Evolutionary conservation across 2,888 invertebrate species (phyloP).

Genomic region (Zygothrica quintamaculata): DNA sequence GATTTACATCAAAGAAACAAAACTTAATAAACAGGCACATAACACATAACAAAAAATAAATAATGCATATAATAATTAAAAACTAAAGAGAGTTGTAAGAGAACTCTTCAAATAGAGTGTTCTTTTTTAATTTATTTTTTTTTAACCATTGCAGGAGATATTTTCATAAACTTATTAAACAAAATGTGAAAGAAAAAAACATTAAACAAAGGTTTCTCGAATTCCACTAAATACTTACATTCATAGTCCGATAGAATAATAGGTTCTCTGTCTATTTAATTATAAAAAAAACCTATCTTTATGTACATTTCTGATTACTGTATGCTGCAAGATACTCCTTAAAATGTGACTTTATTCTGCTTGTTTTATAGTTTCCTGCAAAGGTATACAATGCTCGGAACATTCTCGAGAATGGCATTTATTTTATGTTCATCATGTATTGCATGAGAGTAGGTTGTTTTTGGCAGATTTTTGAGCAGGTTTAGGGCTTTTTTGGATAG

Average conservation of each 20-base stretch:
- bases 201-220: too few relatives aligned
- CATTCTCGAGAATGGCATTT: constrained; percentile 19
- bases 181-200: too few relatives aligned
- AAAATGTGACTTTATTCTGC: background rate
- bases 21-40: constrained; percentile 26
- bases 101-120: constrained; percentile 12
- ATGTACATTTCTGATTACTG: too few relatives aligned
- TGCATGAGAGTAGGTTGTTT: constrained; percentile 24
- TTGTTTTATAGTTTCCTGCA: constrained; percentile 5
- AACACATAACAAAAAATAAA: constrained; percentile 13
- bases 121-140: too few relatives aligned
- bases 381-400: constrained; percentile 30
- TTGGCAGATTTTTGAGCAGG: constrained; percentile 28
- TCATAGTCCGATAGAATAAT: too few relatives aligned
- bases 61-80: constrained; percentile 19
- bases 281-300: too few relatives aligned
- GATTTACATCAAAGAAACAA: constrained; percentile 66
- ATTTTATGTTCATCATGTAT: constrained; percentile 13
- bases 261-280: background rate
- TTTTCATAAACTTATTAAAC: too few relatives aligned
- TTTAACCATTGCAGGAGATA: constrained; percentile 15
- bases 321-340: too few relatives aligned
- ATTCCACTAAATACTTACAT: too few relatives aligned
- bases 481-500: constrained; percentile 50
- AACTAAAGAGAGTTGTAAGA: constrained; percentile 21